phyloP scores from a whole-genome alignment of 2,797 vertebrate species.

The Parambassis ranga region DNA sequence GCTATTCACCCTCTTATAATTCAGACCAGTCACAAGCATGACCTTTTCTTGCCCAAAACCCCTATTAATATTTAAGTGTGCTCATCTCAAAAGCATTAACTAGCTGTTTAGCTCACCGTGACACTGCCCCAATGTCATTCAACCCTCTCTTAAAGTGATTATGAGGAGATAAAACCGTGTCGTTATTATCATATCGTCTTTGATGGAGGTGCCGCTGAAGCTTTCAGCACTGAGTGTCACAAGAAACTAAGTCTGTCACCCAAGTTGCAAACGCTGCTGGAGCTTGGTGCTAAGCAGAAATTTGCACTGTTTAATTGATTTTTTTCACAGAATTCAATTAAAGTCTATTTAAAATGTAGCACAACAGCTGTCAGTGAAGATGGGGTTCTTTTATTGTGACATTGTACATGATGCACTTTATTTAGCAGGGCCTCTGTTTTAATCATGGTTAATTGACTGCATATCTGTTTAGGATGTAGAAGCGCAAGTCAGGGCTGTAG shows the following conservation, averaged over 20 bases:
- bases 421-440: conserved; percentile 31
- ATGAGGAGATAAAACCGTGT: conserved; percentile 50
- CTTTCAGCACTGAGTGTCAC: not conserved
- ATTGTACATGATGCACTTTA: conserved; percentile 29
- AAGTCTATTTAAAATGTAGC: conserved; percentile 46
- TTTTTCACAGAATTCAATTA: conserved; percentile 37
- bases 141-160: conserved; percentile 64
- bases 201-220: conserved; percentile 26
- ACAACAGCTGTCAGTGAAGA: conserved; percentile 43
- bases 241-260: conserved; percentile 16
- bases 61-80: conserved; percentile 68
- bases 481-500: no score
- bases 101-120: conserved; percentile 48
- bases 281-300: conserved; percentile 5
- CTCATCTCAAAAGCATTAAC: conserved; percentile 66
- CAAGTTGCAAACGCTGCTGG: conserved; percentile 14
- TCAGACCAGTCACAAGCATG: conserved; percentile 53
- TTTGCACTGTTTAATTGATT: conserved; percentile 1
- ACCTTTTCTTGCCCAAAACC: conserved; percentile 62
- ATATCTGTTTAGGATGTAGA: conserved; percentile 27
- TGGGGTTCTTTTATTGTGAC: conserved; percentile 36
- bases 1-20: conserved; percentile 48
- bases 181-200: conserved; percentile 45
- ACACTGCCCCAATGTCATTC: conserved; percentile 66
- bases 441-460: conserved; percentile 52